These are phyloP conservation scores for Phyllostomus hastatus DNA, from an alignment of 2,113 vertebrate genomes.

Conservation along the genomic window DNA sequence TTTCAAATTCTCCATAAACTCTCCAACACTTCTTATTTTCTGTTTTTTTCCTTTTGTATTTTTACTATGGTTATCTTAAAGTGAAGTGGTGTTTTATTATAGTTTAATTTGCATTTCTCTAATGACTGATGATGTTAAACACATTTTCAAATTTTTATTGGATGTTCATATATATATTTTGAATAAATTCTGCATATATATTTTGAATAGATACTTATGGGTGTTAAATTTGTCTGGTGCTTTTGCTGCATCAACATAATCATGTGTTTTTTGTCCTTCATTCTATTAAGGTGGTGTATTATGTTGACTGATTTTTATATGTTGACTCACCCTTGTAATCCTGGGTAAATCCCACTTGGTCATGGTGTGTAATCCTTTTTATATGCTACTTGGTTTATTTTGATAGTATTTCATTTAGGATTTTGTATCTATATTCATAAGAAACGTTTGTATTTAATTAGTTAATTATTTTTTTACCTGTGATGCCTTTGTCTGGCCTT, in stretches of 20 bases:
- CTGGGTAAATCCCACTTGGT: background rate
- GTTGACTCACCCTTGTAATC: background rate
- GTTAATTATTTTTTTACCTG: background rate
- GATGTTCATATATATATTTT: background rate
- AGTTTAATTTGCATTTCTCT: background rate
- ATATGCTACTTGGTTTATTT: background rate
- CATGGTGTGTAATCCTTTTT: background rate
- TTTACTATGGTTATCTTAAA: background rate
- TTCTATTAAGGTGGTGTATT: background rate
- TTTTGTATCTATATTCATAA: background rate
- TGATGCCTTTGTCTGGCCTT: background rate
- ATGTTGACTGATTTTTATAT: background rate
- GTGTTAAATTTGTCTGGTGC: background rate
- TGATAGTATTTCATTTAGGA: background rate
- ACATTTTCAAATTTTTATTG: background rate
- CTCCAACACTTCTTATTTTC: background rate
- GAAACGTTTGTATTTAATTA: background rate
- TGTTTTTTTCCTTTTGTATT: background rate
- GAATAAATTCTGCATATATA: background rate
- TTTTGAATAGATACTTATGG: background rate
- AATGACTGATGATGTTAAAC: background rate
- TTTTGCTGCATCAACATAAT: background rate
- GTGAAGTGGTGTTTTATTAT: background rate
- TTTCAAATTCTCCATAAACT: background rate
- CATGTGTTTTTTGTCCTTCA: background rate